Conservation (phyloP, 2,797 vertebrate species). For the Oryzias dopingdopingensis region DNA sequence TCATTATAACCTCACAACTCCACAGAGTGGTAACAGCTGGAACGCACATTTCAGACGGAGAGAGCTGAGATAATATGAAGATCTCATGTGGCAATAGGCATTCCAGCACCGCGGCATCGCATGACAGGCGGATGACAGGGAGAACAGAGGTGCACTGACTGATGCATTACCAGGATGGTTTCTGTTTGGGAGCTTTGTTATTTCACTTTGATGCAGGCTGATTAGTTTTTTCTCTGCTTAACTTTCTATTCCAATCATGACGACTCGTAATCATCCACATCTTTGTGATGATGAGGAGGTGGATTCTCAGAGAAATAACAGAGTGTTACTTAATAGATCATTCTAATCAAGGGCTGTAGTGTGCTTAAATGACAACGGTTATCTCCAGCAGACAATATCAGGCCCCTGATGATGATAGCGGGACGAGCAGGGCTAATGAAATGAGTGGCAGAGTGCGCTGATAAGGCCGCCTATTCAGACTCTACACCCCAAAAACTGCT, state of each 20-base stretch:
- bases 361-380: slow-evolving; percentile 59
- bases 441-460: slow-evolving; percentile 43
- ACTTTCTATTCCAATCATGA: slow-evolving; percentile 32
- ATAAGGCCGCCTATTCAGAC: slow-evolving; percentile 50
- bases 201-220: slow-evolving; percentile 20
- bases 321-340: slow-evolving; percentile 48
- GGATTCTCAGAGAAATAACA: slow-evolving; percentile 34
- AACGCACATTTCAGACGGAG: slow-evolving; percentile 72
- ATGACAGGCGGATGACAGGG: slow-evolving; percentile 62
- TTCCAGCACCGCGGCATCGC: slow-evolving; percentile 59
- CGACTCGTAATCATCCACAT: slow-evolving; percentile 25
- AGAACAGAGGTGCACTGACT: slow-evolving; percentile 50
- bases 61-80: slow-evolving; percentile 54
- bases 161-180: slow-evolving; percentile 46
- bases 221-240: slow-evolving; percentile 24
- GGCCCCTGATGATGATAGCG: slow-evolving; percentile 52
- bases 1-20: slow-evolving; percentile 80
- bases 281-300: slow-evolving; percentile 34
- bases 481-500: slow-evolving; percentile 56
- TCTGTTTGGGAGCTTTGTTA: slow-evolving; percentile 54
- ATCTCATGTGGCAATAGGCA: slow-evolving; percentile 70
- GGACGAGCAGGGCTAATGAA: slow-evolving; percentile 66
- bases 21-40: slow-evolving; percentile 76
- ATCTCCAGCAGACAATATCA: slow-evolving; percentile 57
- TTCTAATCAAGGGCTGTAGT: slow-evolving; percentile 60